Evolutionary conservation across 2,797 vertebrate genomes (phyloP), one percentile per base, ranked within the genome.

Genomic region (Rhinatrema bivittatum): DNA sequence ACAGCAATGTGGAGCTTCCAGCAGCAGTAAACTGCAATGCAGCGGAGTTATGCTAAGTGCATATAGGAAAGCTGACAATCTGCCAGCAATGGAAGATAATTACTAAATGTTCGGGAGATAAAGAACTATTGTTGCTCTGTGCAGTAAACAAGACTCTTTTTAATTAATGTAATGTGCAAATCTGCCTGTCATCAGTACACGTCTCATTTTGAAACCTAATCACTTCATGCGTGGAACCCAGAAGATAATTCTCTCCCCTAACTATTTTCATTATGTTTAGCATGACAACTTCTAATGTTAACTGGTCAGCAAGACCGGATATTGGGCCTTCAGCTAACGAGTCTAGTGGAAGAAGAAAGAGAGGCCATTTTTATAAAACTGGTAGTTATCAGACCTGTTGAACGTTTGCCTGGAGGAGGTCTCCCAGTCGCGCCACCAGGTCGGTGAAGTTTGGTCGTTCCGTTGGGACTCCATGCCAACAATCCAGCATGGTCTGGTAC

Each of bases 401-500:
- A 20, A 94, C 91, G 2, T 87, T 95, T 39, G 90, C 92, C 67
- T 95, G 91, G 1, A 97, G 90, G 12, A 96, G 78, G 44, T 97
- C 91, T 63, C 93, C 93, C 20, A 97, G 71, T 30, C 67, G 76
- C 41, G 91, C 89, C 46, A 95, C 92, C 12, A 97, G 82, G 46
- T 93, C 90, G 0, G 74, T 91, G 79, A 95, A 97, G 5, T 78
- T 91, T 0, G 92, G 92, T 16, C 92, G 72, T 33, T 89, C 75
- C 6, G 69, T 73, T 11, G 91, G 81, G 3, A 86, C 77, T 1
- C 88, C 85, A 0, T 91, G 85, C 91, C 93, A 97, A 50, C 93
- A 94, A 32, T 94, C 87, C 71, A 95, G 66, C 92, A 97, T 97
- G 23, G 91, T 94, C 72, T 94, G 87, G 66, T 95, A 97, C 67